Conservation (phyloP, 2,113 vertebrate genomes). For the Cercocebus atys region DNA sequence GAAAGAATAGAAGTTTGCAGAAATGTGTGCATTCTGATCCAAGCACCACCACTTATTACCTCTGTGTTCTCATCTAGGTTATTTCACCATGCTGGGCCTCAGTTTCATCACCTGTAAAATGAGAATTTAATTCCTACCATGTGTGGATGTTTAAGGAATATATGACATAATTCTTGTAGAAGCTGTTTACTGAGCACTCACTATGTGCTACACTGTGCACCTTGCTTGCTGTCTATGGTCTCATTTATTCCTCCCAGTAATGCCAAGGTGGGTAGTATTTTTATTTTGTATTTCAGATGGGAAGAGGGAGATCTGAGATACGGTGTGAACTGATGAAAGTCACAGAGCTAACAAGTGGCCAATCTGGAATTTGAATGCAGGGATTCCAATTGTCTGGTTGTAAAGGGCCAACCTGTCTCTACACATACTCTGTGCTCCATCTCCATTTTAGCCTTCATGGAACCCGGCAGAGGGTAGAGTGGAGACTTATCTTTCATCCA, state of each 20-base stretch:
- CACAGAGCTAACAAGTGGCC: background rate
- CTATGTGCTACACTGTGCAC: background rate
- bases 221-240: background rate
- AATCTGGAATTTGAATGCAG: too few relatives aligned
- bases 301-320: background rate
- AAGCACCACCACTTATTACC: accelerated
- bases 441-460: background rate
- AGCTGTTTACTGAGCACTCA: background rate
- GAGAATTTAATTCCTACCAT: background rate
- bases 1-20: background rate
- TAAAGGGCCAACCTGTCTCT: background rate
- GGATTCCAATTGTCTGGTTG: background rate
- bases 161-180: background rate
- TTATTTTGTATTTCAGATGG: background rate
- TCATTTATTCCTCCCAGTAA: background rate
- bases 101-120: too few relatives aligned
- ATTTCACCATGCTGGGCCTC: background rate
- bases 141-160: background rate
- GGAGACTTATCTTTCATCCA: background rate
- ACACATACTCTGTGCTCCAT: background rate
- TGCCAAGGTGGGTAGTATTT: background rate
- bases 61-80: background rate
- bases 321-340: background rate
- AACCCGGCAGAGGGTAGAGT: background rate
- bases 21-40: background rate